phyloP scores from a whole-genome alignment of 2,888 invertebrate species.

The Acrobasis repandana region DNA sequence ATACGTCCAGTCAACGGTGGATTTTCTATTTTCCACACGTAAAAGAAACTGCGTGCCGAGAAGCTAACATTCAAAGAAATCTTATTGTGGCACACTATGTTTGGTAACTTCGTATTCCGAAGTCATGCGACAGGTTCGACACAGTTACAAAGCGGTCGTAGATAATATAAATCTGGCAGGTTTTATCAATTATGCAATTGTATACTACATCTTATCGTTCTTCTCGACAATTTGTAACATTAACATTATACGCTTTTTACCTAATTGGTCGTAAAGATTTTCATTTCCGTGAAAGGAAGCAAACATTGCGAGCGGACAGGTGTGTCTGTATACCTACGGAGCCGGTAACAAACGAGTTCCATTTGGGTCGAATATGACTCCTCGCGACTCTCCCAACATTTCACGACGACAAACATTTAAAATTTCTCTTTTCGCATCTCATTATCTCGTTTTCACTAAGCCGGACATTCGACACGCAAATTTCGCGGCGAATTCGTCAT shows the following conservation, averaged over 20 bases:
- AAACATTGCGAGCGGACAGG: slow-evolving; percentile 40
- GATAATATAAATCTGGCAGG: neutral
- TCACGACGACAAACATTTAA: slow-evolving; percentile 76
- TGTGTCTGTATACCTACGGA: slow-evolving; percentile 34
- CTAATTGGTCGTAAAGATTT: slow-evolving; percentile 16
- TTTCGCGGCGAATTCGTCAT: slow-evolving; percentile 68
- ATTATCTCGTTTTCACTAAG: slow-evolving; percentile 78
- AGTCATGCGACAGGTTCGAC: neutral
- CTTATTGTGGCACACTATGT: slow-evolving; percentile 56
- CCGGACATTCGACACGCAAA: slow-evolving; percentile 65
- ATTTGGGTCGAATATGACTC: slow-evolving; percentile 73
- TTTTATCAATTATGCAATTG: slow-evolving; percentile 9
- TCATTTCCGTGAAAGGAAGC: slow-evolving; percentile 51
- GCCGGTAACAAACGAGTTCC: slow-evolving; percentile 69
- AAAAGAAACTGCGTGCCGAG: slow-evolving; percentile 78
- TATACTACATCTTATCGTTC: neutral
- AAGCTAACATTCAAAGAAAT: slow-evolving; percentile 69
- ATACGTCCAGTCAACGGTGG: slow-evolving; percentile 79
- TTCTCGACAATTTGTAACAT: neutral
- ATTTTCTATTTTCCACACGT: slow-evolving; percentile 83
- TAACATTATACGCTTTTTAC: neutral
- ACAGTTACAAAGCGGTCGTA: neutral
- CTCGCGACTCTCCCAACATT: slow-evolving; percentile 75
- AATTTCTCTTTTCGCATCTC: slow-evolving; percentile 82
- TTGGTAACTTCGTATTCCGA: slow-evolving; percentile 8